Evolutionary conservation across 2,113 vertebrate genomes (phyloP), one percentile per base, ranked within the genome.

Genomic region (Oreocharis arfaki): DNA sequence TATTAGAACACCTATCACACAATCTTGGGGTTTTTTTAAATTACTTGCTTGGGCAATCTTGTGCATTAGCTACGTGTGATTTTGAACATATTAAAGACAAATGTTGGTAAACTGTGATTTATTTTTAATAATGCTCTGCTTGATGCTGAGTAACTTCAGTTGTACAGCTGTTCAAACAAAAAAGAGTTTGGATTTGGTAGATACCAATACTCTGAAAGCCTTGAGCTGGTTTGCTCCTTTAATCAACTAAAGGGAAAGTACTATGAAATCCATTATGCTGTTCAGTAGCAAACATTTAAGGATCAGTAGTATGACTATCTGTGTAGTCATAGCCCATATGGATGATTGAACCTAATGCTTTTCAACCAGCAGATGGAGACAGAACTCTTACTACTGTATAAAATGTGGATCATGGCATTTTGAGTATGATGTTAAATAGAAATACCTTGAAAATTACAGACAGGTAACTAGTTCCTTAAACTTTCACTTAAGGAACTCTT

Each of bases 361-460:
- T 71, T 65, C 61, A 56, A 5, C 81, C 91, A 87, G 67, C 76
- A 96, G 93, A 41, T 96, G 96, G 90, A 96, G 80, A n/a, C 42
- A 94, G 50, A 85, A 22, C 27, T 85, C 67, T 27, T 76, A 28
- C 0, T 53, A 21, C 24, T 41, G 1, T 49, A 2, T 59, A 35
- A 63, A 42, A 55, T 46, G 17, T 30, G 17, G 5, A 0, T 67
- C 23, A 19, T 42, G 35, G 22, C 59, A 20, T 80, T 92, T 84
- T 13, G 15, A 33, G 7, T 76, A 20, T 26, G 11, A 9, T 47
- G 19, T 64, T 55, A 55, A 64, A 53, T 20, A 68, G 27, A 27
- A 13, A 32, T 59, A 21, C 22, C 23, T 46, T 81, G 50, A 76
- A 84, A 86, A 33, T 69, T 35, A 21, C 30, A 30, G n/a, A 11